Evolutionary conservation across 2,113 vertebrate genomes (phyloP).

Genomic region (Hemiprocne comata): DNA sequence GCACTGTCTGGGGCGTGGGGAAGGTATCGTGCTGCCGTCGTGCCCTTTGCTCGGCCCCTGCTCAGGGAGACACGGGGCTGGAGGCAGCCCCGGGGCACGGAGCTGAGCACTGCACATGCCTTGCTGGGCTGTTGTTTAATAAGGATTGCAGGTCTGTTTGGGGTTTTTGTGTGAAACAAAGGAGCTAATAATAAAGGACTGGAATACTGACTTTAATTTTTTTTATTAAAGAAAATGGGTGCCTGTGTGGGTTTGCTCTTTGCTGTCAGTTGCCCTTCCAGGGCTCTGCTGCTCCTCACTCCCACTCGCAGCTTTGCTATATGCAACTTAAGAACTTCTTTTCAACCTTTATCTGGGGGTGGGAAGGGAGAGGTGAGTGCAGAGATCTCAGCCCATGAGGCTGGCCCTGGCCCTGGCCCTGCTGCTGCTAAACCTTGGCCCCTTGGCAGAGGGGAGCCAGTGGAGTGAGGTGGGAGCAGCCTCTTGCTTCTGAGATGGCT

Average conservation of each 20-base stretch:
- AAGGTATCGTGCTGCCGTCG: background rate
- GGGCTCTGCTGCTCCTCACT: conserved; percentile 8
- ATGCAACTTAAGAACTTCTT: conserved; percentile 9
- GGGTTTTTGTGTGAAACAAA: background rate
- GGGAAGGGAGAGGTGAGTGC: background rate
- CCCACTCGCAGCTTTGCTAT: background rate
- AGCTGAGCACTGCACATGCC: accelerated
- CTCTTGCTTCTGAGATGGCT: background rate
- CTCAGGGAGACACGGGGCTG: background rate
- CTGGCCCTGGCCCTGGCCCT: background rate
- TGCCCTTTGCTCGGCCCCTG: background rate
- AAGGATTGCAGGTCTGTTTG: accelerated
- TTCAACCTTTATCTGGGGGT: background rate
- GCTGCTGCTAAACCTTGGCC: background rate
- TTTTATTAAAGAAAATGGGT: background rate
- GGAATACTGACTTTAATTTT: background rate
- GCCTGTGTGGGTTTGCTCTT: background rate
- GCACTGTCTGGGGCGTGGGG: accelerated
- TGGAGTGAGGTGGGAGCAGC: background rate
- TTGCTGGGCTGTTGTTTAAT: accelerated
- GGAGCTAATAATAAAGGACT: background rate
- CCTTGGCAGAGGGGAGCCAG: background rate
- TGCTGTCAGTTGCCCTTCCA: background rate
- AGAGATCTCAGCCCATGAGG: background rate
- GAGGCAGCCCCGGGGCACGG: background rate